Base-by-base conservation (phyloP, 2,113 vertebrate genomes). In the Tretioscincus oriximinensis region DNA sequence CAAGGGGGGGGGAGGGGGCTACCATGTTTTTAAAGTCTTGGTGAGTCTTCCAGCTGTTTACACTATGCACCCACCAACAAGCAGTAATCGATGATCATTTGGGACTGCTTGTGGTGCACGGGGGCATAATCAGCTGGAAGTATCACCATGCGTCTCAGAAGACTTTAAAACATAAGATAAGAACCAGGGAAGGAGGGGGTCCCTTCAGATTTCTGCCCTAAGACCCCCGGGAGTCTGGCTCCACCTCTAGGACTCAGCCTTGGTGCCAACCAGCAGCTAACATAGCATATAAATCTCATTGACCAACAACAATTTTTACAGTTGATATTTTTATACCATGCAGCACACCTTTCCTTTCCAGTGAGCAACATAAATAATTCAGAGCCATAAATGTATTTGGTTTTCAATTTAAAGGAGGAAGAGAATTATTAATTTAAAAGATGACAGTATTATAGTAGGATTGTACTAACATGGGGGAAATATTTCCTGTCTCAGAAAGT, bases 371-470 rank as follows among this genome's bases (percentile, higher is more conserved):
- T 31, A 72, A 82, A 74, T 84, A 70, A 81, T 41, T 20, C 78
- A 82, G 88, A 89, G 54, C 49, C 35, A 47, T 66, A 41, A 65
- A 29, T 22, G n/a, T 61, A 77, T 84, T 83, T 87, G 81, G 90
- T 91, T 90, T 82, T 84, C 81, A 89, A 51, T 87, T 77, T 86
- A 80, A 89, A 82, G 28, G 24, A 78, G 54, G 29, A 24, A 78
- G 54, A 73, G 74, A 35, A 86, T 16, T 21, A 74, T 41, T 78
- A 90, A 90, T 91, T 65, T 81, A 35, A 84, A 82, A 4, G 2
- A 75, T 81, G 76, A 73, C 60, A 70, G 29, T 35, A n/a, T 70
- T 77, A 24, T 70, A 21, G 4, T 78, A n/a, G 54, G 68, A 74
- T 79, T 80, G 71, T 63, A 60, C 1, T 26, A 65, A 84, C 80